Evolutionary conservation across 1,140 invertebrate genomes (phyloP), one percentile per base, ranked within the genome.

Genomic region (Brachionus plicatilis): DNA sequence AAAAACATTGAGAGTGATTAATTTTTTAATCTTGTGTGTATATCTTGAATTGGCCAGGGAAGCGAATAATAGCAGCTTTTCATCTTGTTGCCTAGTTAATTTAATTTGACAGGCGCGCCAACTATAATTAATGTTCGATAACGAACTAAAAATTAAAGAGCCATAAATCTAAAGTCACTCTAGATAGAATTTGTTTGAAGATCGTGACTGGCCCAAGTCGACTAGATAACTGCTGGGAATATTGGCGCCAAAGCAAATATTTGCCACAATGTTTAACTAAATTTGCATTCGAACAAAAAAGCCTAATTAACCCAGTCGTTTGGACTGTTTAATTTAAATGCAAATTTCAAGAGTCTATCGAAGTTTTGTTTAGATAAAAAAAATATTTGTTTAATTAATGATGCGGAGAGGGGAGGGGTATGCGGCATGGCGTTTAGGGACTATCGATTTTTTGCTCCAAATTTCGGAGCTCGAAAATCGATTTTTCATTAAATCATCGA

Each of bases 401-500:
- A 60, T 60, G 9, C 20, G 20, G 20, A 60, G 5, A 9, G 20
- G 53, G 9, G 20, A 17, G 50, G 7, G 17, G 50, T 29, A 56
- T 8, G 43, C 2, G 45, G 45, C 53, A 20, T 60, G 53, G 53
- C 53, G 20, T 60, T 60, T 60, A 60, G 53, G 53, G 53, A 60
- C 53, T 60, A 68, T 68, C 66, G 66, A 68, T 68, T 68, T 68
- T 68, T 68, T 68, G 17, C 3, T 47, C 45, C 5, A 33, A 33
- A 68, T 68, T 68, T 68, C 29, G 66, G 29, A 68, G 41, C 27
- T 68, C 3, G 33, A 29, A 68, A 68, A 68, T 68, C 66, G 66
- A 68, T 68, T 68, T 68, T 68, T 68, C 66, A 68, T 68, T 68
- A 68, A 68, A 68, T 68, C 66, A 68, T 68, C 66, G n/a, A 33